These are phyloP conservation scores for Ceratothoa steindachneri DNA, from an alignment of 2,888 invertebrate genomes.

Conservation along the genomic window DNA sequence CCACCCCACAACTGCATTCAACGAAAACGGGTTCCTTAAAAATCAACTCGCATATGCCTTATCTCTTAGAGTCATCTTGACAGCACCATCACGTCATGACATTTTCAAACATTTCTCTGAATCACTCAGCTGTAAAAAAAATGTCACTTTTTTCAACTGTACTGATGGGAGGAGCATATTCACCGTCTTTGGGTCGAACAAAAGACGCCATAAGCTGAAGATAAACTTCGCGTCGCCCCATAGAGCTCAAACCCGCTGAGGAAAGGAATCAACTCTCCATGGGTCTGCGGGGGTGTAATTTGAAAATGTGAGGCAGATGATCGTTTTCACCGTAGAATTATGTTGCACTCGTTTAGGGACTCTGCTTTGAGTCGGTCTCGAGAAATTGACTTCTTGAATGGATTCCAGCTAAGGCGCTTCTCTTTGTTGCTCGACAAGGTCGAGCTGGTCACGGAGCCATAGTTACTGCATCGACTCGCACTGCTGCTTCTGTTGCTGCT, in stretches of 20 bases:
- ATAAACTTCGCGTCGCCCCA: too few relatives aligned
- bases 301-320: background rate
- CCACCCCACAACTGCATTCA: too few relatives aligned
- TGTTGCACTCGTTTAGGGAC: conserved; percentile 40
- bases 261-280: background rate
- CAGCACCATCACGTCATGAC: too few relatives aligned
- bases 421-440: conserved; percentile 31
- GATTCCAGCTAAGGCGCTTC: conserved; percentile 44
- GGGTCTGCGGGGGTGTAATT: background rate
- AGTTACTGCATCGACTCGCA: conserved; percentile 20
- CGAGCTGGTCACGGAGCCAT: conserved; percentile 18
- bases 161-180: too few relatives aligned
- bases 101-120: too few relatives aligned
- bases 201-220: too few relatives aligned
- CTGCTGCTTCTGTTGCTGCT: conserved; percentile 25
- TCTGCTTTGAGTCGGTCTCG: conserved; percentile 42
- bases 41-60: too few relatives aligned
- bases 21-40: too few relatives aligned
- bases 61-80: too few relatives aligned
- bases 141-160: too few relatives aligned
- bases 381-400: conserved; percentile 37
- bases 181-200: background rate
- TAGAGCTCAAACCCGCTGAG: too few relatives aligned
- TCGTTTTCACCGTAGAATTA: conserved; percentile 33
- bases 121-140: too few relatives aligned